Base-by-base conservation (phyloP, 2,113 vertebrate species). In the Mugil cephalus region DNA sequence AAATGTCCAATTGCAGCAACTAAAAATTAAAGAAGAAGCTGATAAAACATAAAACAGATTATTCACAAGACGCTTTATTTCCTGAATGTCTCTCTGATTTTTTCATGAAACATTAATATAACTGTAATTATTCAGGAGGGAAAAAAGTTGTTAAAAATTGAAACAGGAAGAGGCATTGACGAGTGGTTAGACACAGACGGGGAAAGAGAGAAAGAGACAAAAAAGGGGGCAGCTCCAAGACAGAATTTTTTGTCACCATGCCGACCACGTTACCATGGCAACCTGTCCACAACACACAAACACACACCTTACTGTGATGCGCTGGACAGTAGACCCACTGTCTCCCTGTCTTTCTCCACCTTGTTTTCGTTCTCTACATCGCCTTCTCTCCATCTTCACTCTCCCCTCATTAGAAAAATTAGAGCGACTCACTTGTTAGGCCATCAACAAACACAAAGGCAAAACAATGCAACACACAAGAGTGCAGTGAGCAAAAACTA, bases 341-440 rank as follows among this genome's bases (percentile, higher is more conserved):
- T 81, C 55, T 48, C n/a, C n/a, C 18, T 43, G 38, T 24, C 3
- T 10, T 74, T 10, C 17, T 42, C 39, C 35, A 1, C 17, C 24
- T 15, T 42, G 9, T 34, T 39, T 46, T 36, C 30, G 39, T 34
- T 19, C 19, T 9, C 7, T 40, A 40, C 17, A 66, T 47, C 52
- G 15, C 40, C 12, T 34, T 8, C n/a, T 10, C 19, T 40, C 34
- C 50, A 13, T 45, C 43, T 42, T n/a, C 14, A 8, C 17, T 21
- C 10, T 19, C 8, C 2, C 43, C 21, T 82, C 78, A 84, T 91
- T 88, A 91, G 74, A 46, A 58, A 10, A 74, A 83, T 73, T 67
- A 63, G 78, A 84, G 82, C 1, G 18, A 50, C 74, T 86, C 79
- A 74, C 87, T 64, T 75, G 61, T 6, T 74, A n/a, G n/a, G 85